These are phyloP conservation scores for Mormyrops boulengeri DNA, from an alignment of 2,797 vertebrate genomes.

Conservation along the genomic window DNA sequence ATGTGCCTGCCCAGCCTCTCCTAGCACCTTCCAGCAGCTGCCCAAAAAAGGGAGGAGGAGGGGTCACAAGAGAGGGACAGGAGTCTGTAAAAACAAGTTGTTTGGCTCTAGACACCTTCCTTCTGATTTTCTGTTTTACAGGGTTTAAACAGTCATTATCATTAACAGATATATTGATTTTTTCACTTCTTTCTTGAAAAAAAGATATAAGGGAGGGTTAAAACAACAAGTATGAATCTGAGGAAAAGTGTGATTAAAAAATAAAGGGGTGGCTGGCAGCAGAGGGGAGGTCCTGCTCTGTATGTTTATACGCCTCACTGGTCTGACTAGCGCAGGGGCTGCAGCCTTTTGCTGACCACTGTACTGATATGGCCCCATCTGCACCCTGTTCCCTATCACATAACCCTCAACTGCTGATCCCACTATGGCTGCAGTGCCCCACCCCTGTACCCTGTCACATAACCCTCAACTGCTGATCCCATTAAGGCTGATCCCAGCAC, in stretches of 20 bases:
- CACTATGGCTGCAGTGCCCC: too few species aligned
- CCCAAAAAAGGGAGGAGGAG: neutral
- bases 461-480: neutral
- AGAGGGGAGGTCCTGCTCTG: neutral
- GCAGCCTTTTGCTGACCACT: neutral
- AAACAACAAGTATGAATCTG: neutral
- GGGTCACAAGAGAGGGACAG: neutral
- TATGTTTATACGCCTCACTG: neutral
- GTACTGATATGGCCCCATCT: neutral
- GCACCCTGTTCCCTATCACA: neutral
- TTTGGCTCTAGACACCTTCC: neutral
- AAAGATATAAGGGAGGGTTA: neutral
- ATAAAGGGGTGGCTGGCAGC: neutral
- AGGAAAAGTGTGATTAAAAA: neutral
- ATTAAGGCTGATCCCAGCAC: too few species aligned
- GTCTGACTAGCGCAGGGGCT: neutral
- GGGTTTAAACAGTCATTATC: neutral
- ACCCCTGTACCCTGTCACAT: too few species aligned
- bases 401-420: too few species aligned
- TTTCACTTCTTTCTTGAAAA: neutral
- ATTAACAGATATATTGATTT: neutral
- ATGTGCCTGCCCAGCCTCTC: neutral
- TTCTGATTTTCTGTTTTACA: neutral
- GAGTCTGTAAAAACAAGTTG: neutral
- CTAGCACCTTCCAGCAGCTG: conserved; percentile 5